Conservation (phyloP, 1,140 invertebrate species). For the Pomacea maculata region DNA sequence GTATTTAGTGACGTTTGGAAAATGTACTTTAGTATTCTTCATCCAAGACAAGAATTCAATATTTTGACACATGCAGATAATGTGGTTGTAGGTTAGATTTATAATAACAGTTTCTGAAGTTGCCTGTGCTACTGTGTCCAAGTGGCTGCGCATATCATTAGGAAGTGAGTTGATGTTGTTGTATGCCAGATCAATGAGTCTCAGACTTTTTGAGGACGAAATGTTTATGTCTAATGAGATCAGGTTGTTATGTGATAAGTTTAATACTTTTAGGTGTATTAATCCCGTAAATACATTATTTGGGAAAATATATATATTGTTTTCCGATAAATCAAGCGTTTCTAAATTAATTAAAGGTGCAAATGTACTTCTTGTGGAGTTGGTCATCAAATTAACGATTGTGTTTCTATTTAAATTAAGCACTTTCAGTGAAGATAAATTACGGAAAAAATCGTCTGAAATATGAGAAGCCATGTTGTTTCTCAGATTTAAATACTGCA, state of each 20-base stretch:
- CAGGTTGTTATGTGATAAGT: slow-evolving; percentile 28
- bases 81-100: slow-evolving; percentile 22
- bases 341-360: slow-evolving; percentile 17
- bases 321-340: slow-evolving; percentile 32
- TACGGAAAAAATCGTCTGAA: slow-evolving; percentile 23
- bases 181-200: slow-evolving; percentile 13
- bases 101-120: slow-evolving; percentile 8
- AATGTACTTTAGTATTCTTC: neutral
- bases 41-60: slow-evolving; percentile 38
- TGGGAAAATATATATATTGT: slow-evolving; percentile 26
- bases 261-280: slow-evolving; percentile 16
- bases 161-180: slow-evolving; percentile 24
- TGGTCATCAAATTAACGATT: slow-evolving; percentile 8
- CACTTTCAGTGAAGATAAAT: slow-evolving; percentile 6
- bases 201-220: neutral
- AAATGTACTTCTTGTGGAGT: neutral
- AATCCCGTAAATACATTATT: slow-evolving; percentile 20
- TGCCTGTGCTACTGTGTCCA: neutral
- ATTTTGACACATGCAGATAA: slow-evolving; percentile 39
- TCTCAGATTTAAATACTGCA: slow-evolving; percentile 18
- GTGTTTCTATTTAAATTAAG: slow-evolving; percentile 21
- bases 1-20: slow-evolving; percentile 13
- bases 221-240: slow-evolving; percentile 22
- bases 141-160: neutral
- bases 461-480: slow-evolving; percentile 20